Evolutionary conservation across 2,888 invertebrate species (phyloP), one percentile per base, ranked within the genome.

Genomic region (Dastarcus helophoroides): DNA sequence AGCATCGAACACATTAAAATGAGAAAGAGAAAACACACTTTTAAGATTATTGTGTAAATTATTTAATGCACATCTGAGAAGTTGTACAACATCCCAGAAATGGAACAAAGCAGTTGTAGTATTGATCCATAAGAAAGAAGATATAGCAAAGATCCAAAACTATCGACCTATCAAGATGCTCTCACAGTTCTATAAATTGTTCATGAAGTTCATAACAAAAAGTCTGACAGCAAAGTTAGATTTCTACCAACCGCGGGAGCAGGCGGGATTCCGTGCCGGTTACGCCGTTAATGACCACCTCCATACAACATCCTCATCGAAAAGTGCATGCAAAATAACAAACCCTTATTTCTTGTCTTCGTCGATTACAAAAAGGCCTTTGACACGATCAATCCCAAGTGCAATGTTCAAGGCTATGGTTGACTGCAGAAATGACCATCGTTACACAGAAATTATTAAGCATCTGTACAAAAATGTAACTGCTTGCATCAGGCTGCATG

Each of bases 221-320:
- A n/a, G n/a, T n/a, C n/a, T 43, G 15, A 21, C 23, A 8, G 15
- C 22, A 3, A 40, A 40, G 29, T 27, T 42, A n/a, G 38, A 40
- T 16, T 14, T 25, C 8, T 39, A 39, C 19, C 43, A 38, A 19
- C 28, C 35, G 7, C 10, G 26, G 9, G 40, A 43, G 23, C 36
- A 35, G 25, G 37, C 42, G n/a, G 43, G 37, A n/a, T 39, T 43
- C 17, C 12, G 35, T 26, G 10, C 24, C 22, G 33, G 32, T 4
- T 40, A 30, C 19, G 35, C 35, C 9, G 38, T 40, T 2, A 38
- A 38, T 17, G 42, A 42, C 27, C 36, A 42, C 22, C 29, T 38
- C 4, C 29, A 23, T 12, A 22, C 29, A 3, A 13, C 13, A 10
- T 9, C 9, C 12, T 30, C 10, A 23, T 30, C 4, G 30, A 30